Evolutionary conservation across 1,140 invertebrate species (phyloP).

Genomic region (Sycophaga agraensis): DNA sequence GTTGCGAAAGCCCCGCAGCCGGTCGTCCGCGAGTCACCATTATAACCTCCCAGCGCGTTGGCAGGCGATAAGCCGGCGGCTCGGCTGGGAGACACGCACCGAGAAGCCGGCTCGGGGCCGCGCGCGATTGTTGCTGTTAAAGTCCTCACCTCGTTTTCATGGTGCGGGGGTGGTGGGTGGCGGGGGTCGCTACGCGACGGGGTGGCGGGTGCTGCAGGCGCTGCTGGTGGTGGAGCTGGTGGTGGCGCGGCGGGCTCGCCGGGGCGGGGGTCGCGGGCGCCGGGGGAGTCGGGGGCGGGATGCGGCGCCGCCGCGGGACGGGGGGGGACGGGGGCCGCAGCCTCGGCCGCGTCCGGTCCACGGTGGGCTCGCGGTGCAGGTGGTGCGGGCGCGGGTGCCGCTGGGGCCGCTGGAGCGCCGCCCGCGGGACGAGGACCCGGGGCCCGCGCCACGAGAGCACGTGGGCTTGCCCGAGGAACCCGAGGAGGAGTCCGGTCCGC

Average conservation of each 20-base stretch:
- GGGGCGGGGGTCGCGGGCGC: conserved; percentile 25
- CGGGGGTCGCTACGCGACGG: neutral
- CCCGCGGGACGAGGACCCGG: no score
- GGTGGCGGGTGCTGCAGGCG: neutral
- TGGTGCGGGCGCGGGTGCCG: no score
- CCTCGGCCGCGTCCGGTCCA: neutral
- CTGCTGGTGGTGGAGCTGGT: conserved; percentile 23
- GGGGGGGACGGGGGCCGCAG: neutral
- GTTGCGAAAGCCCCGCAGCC: no score
- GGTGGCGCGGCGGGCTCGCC: conserved; percentile 13
- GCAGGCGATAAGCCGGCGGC: no score
- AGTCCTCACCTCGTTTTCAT: conserved; percentile 54
- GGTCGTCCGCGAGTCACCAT: no score
- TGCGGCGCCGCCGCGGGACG: conserved; percentile 14
- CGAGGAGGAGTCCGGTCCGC: neutral
- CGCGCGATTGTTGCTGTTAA: neutral
- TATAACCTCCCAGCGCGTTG: no score
- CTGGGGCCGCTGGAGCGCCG: no score
- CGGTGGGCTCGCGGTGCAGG: no score
- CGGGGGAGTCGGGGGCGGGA: conserved; percentile 19
- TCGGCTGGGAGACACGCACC: no score
- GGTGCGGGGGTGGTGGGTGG: conserved; percentile 35
- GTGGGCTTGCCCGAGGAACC: conserved; percentile 21
- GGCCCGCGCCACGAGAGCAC: no score
- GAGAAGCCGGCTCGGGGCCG: no score